Evolutionary conservation across 2,113 vertebrate genomes (phyloP).

Genomic region (Lamprotornis superbus): DNA sequence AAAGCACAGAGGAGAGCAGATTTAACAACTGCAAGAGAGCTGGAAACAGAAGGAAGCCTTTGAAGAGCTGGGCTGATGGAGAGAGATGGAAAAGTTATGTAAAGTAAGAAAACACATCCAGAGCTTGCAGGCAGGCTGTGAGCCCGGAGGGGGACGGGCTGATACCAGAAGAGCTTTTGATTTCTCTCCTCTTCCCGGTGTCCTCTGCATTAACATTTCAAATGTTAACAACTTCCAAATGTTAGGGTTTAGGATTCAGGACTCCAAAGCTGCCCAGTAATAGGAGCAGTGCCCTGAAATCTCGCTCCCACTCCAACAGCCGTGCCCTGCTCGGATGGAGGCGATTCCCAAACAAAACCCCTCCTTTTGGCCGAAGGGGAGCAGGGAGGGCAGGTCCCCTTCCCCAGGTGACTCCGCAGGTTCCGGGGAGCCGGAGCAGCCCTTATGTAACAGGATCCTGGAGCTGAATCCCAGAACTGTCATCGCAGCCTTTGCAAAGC

Average conservation of each 20-base stretch:
- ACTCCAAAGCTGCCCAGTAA: neutral
- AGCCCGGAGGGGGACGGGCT: neutral
- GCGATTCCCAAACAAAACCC: neutral
- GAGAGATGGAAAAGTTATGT: constrained; percentile 32
- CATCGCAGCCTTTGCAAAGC: constrained; percentile 41
- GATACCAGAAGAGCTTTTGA: neutral
- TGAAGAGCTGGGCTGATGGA: constrained; percentile 36
- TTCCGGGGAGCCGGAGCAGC: neutral
- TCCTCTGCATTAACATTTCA: neutral
- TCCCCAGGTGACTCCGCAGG: neutral
- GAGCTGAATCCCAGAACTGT: constrained; percentile 24
- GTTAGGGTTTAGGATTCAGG: neutral
- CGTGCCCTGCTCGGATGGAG: neutral
- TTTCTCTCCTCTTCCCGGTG: neutral
- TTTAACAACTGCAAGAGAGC: neutral
- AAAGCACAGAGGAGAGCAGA: neutral
- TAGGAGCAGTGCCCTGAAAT: fast-evolving
- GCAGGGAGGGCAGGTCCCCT: neutral
- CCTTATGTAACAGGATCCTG: neutral
- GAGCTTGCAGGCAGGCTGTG: constrained; percentile 4
- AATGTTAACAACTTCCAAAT: neutral
- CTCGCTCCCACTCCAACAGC: fast-evolving
- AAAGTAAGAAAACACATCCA: neutral
- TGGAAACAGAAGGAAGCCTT: constrained; percentile 40
- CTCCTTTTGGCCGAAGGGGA: fast-evolving